These are phyloP conservation scores for Macrophya annulata DNA, from an alignment of 2,888 invertebrate species.

Conservation along the genomic window DNA sequence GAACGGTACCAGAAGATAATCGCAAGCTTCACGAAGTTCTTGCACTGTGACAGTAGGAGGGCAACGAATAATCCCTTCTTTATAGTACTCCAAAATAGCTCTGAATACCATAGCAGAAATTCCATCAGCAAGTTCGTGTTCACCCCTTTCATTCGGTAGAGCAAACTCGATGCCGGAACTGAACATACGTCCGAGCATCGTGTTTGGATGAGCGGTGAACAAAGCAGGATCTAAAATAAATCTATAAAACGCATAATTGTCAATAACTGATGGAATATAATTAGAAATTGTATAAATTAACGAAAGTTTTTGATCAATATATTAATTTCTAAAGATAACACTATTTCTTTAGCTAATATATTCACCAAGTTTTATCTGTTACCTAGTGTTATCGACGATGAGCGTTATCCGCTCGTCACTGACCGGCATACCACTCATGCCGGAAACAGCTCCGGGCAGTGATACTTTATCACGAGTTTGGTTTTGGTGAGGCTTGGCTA, in stretches of 20 bases:
- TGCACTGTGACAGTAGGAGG: constrained; percentile 98
- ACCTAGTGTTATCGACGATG: constrained; percentile 96
- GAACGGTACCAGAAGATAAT: constrained; percentile 98
- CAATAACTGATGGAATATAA: neutral
- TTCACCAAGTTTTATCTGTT: constrained; percentile 44
- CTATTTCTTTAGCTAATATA: neutral
- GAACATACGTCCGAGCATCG: constrained; percentile 99
- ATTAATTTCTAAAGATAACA: neutral
- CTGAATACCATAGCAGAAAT: constrained; percentile 97
- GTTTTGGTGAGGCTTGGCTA: constrained; percentile 73
- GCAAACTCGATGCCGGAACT: constrained; percentile 95
- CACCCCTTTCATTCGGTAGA: constrained; percentile 97
- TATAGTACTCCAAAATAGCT: constrained; percentile 97
- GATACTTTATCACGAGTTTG: constrained; percentile 73
- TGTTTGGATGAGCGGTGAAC: constrained; percentile 97
- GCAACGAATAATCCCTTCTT: constrained; percentile 94
- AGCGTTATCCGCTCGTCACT: constrained; percentile 92
- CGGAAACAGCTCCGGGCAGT: constrained; percentile 76
- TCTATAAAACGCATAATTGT: constrained; percentile 61
- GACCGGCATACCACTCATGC: constrained; percentile 78
- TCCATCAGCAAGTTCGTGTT: constrained; percentile 98
- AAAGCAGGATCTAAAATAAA: constrained; percentile 96
- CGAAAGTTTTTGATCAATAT: no score
- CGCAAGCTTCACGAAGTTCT: constrained; percentile 98
- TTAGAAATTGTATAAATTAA: neutral